These are phyloP conservation scores for Synanthedon tipuliformis DNA, from an alignment of 2,888 invertebrate species.

Conservation along the genomic window DNA sequence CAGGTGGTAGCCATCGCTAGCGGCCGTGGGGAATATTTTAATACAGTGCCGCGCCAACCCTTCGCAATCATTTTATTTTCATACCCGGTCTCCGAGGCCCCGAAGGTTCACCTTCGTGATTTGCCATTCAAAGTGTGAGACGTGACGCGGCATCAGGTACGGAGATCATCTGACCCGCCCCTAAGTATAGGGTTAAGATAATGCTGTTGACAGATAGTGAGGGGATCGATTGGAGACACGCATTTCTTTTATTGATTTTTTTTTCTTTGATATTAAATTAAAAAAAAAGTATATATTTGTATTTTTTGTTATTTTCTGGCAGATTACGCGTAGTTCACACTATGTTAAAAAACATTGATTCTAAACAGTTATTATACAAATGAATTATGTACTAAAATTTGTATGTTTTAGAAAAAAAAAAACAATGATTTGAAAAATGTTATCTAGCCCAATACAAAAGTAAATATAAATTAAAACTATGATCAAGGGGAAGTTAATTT, in stretches of 20 bases:
- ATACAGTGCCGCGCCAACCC: conserved; percentile 48
- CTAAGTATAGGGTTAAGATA: conserved; percentile 43
- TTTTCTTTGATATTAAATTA: no score
- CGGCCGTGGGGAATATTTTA: conserved; percentile 60
- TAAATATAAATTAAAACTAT: no score
- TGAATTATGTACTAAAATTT: no score
- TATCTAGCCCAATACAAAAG: no score
- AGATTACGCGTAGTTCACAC: no score
- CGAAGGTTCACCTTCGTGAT: conserved; percentile 63
- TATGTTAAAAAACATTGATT: no score
- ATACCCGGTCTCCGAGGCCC: conserved; percentile 59
- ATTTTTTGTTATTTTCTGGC: no score
- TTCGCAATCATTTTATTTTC: conserved; percentile 68
- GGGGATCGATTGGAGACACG: conserved; percentile 41
- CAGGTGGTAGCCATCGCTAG: conserved; percentile 40
- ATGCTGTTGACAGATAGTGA: conserved; percentile 54
- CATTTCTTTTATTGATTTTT: conserved; percentile 26
- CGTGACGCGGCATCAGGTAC: conserved; percentile 55
- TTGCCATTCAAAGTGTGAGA: conserved; percentile 61
- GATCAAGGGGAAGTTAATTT: no score
- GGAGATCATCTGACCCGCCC: conserved; percentile 29
- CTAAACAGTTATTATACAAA: no score
- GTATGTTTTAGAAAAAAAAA: no score
- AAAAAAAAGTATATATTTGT: no score
- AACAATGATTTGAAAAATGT: no score